Base-by-base conservation (phyloP, 2,888 invertebrate species). In the Pheosia gnoma region DNA sequence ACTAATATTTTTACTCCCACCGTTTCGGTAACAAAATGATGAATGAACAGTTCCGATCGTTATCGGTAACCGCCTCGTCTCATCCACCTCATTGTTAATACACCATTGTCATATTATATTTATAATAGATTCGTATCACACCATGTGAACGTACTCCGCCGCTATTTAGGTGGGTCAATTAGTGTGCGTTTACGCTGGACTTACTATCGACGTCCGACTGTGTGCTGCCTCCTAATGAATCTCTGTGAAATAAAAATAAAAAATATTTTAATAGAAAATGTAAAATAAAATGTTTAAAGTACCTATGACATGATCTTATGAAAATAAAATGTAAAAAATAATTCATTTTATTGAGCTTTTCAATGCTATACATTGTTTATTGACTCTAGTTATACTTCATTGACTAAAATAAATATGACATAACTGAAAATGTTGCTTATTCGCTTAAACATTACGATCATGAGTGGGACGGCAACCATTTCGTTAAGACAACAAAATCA, bases 41-140 rank as follows among this genome's bases (percentile, higher is more conserved):
- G 87, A 88, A 88, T 89, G 88, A 87, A 85, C 81, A 72, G 66
- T 77, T 79, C 68, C 68, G 88, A 87, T 88, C 73, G 62, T 72
- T 82, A 87, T 88, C 87, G 71, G 57, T 71, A 56, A 70, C 66
- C 74, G 62, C 72, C 43, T 36, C 68, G 82, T 82, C 79, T 84
- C 84, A 82, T 84, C 83, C 82, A 80, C 76, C 80, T 84, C 84
- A 85, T 85, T 86, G 88, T 87, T 87, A 87, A 85, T 87, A 85
- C 78, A 80, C 87, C 82, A 88, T 87, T 89, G 88, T 89, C 88
- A 81, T 87, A 85, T 85, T 85, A 86, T 84, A 88, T 88, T 88
- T 87, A 82, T 87, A 85, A 84, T 82, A 85, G 85, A 88, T 88
- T 78, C 71, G 62, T 87, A 88, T 87, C 85, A 71, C 61, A 56